These are phyloP conservation scores for Laterallus jamaicensis DNA, from an alignment of 2,113 vertebrate genomes.

Conservation along the genomic window DNA sequence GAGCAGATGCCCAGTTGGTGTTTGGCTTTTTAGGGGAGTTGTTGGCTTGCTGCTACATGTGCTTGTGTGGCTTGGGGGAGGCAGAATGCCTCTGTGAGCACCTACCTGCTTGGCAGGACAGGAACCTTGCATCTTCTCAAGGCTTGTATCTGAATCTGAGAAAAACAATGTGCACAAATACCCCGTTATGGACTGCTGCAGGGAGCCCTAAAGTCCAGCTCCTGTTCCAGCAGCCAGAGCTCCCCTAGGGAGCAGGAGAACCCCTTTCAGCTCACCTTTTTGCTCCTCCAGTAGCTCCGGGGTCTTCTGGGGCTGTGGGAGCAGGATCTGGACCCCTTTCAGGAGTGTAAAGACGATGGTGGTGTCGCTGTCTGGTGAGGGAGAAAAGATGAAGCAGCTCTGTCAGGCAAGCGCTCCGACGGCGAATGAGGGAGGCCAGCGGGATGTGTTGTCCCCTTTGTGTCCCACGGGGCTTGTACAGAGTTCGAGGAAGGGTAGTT, in stretches of 20 bases:
- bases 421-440: neutral
- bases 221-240: fast-evolving
- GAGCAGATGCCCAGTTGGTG: neutral
- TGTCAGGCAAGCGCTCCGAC: neutral
- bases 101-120: neutral
- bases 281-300: neutral
- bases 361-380: constrained; percentile 11
- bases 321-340: constrained; percentile 54
- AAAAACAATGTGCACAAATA: neutral
- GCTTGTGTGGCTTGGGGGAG: neutral
- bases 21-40: neutral
- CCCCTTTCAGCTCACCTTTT: constrained; percentile 34
- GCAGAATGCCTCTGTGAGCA: neutral
- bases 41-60: neutral
- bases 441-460: neutral
- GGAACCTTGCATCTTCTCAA: neutral
- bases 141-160: constrained; percentile 1
- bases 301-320: neutral
- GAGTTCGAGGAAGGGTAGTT: neutral
- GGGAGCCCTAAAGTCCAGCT: neutral
- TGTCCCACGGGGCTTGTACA: fast-evolving
- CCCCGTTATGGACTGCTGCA: neutral
- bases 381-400: neutral
- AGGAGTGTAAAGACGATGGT: constrained; percentile 45
- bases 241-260: neutral